Evolutionary conservation across 2,888 invertebrate genomes (phyloP).

Genomic region (Pammene fasciana): DNA sequence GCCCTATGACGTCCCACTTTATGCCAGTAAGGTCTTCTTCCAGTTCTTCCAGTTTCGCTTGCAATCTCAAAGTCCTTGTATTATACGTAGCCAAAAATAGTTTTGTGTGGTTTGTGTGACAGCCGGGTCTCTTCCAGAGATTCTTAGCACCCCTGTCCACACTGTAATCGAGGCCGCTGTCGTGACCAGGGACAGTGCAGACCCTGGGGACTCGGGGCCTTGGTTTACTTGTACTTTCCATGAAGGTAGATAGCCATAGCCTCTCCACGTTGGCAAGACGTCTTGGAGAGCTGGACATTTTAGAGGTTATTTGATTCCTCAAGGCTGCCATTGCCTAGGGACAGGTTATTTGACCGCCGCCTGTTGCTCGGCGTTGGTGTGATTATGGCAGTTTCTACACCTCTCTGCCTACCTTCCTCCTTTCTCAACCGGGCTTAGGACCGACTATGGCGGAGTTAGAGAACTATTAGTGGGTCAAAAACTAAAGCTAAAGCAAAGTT

Average conservation of each 20-base stretch:
- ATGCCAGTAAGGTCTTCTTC: too few relatives aligned
- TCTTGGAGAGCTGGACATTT: slow-evolving; percentile 16
- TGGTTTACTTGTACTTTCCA: neutral
- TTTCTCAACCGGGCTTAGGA: slow-evolving; percentile 36
- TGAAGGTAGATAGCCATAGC: neutral
- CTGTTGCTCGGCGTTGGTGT: slow-evolving; percentile 10
- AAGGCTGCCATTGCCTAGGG: slow-evolving; percentile 7
- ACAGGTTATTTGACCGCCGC: slow-evolving; percentile 13
- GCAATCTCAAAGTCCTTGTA: too few relatives aligned
- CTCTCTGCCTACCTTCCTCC: slow-evolving; percentile 6
- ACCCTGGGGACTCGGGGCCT: slow-evolving; percentile 4
- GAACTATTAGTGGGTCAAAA: too few relatives aligned
- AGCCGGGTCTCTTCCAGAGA: too few relatives aligned
- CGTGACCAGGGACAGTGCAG: neutral
- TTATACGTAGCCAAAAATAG: too few relatives aligned
- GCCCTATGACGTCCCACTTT: too few relatives aligned
- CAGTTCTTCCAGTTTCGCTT: too few relatives aligned
- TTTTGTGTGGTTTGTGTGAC: too few relatives aligned
- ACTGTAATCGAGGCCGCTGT: slow-evolving; percentile 1
- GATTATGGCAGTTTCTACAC: slow-evolving; percentile 5
- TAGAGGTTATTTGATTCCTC: slow-evolving; percentile 14
- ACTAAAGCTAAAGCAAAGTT: too few relatives aligned
- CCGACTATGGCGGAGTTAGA: slow-evolving; percentile 41
- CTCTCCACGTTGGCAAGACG: too few relatives aligned
- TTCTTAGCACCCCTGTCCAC: slow-evolving; percentile 1